Conservation (phyloP, 2,113 vertebrate species). For the Emydocephalus ijimae region DNA sequence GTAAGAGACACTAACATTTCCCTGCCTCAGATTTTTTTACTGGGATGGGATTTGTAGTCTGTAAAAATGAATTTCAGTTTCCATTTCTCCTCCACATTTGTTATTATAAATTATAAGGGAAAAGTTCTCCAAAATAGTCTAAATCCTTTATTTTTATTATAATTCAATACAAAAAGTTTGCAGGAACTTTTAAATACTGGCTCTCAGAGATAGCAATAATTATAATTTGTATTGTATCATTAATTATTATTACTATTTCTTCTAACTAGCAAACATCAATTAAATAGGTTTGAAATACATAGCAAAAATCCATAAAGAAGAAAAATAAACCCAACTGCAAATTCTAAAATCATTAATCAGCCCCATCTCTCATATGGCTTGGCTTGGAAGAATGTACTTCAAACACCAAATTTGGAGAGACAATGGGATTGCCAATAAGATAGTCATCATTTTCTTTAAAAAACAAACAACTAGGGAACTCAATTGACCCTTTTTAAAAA, state of each 20-base stretch:
- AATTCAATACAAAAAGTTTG: neutral
- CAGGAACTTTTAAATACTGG: neutral
- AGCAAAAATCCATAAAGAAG: neutral
- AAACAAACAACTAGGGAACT: neutral
- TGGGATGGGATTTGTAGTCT: neutral
- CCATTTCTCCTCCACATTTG: neutral
- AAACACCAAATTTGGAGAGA: neutral
- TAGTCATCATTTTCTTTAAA: neutral
- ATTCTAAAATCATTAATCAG: neutral
- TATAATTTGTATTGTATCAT: neutral
- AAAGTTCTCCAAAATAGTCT: neutral
- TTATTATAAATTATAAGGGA: neutral
- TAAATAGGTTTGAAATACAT: neutral
- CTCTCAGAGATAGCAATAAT: neutral
- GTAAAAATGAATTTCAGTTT: neutral
- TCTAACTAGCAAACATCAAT: neutral
- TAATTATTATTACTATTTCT: neutral
- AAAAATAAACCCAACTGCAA: neutral
- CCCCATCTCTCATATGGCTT: neutral
- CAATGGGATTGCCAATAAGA: neutral
- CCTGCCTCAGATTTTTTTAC: neutral
- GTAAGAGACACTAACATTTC: neutral
- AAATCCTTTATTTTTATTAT: neutral
- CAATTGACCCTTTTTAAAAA: neutral
- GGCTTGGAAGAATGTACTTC: neutral